Conservation (phyloP, 2,888 invertebrate genomes). For the Drosophila fulvimacula region DNA sequence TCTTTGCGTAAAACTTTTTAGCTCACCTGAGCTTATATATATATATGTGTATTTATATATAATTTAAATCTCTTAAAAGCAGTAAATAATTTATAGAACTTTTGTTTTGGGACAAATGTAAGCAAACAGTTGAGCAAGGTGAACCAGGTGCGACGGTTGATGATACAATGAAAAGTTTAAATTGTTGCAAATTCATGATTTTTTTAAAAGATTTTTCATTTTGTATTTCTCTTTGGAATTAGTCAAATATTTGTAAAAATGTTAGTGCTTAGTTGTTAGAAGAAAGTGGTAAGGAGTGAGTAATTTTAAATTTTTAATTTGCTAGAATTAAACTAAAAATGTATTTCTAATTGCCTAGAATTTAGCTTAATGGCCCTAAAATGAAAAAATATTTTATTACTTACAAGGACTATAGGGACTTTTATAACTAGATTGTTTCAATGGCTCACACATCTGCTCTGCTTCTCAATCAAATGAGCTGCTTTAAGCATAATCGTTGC, state of each 20-base stretch:
- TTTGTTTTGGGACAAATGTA: not conserved
- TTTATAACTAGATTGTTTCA: too few species aligned
- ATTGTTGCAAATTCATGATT: not conserved
- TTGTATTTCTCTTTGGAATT: too few species aligned
- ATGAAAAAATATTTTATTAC: too few species aligned
- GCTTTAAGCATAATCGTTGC: not conserved
- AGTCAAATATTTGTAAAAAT: not conserved
- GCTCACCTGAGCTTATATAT: not conserved
- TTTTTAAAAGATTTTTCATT: not conserved
- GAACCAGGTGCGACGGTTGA: slow-evolving; percentile 3
- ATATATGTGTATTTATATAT: not conserved
- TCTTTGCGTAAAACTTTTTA: not conserved
- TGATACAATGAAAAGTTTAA: slow-evolving; percentile 1
- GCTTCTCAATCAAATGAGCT: not conserved
- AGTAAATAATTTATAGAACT: slow-evolving; percentile 1
- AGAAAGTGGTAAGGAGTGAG: too few species aligned
- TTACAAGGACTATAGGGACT: too few species aligned
- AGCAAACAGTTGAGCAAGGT: not conserved
- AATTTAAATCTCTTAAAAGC: not conserved
- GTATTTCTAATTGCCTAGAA: too few species aligned
- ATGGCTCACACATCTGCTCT: not conserved
- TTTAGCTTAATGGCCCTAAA: too few species aligned
- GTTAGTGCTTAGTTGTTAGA: not conserved
- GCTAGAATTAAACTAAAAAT: too few species aligned
- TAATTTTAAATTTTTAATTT: too few species aligned